Evolutionary conservation across 2,888 invertebrate genomes (phyloP).

Genomic region (Junonia oenone): DNA sequence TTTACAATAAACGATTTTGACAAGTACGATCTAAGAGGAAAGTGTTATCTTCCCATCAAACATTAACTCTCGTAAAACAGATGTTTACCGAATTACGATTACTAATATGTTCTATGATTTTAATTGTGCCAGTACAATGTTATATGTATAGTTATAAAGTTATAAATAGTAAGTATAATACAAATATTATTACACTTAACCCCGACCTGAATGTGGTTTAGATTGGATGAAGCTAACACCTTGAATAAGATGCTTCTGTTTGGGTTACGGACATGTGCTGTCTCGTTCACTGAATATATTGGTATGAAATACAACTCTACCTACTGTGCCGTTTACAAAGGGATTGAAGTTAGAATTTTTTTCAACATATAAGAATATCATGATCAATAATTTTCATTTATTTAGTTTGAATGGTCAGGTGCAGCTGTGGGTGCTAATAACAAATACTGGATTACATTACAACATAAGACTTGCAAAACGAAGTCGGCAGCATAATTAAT

Average conservation of each 20-base stretch:
- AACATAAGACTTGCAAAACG: slow-evolving; percentile 27
- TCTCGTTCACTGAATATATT: slow-evolving; percentile 3
- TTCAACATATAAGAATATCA: too few relatives aligned
- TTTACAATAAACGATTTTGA: too few relatives aligned
- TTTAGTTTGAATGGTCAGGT: slow-evolving; percentile 3
- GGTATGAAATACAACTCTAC: too few relatives aligned
- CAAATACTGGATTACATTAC: slow-evolving; percentile 22
- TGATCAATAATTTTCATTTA: slow-evolving; percentile 2
- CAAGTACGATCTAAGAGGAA: too few relatives aligned
- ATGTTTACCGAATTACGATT: too few relatives aligned
- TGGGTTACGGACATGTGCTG: slow-evolving; percentile 6
- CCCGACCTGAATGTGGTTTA: slow-evolving; percentile 29
- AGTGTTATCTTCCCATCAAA: too few relatives aligned
- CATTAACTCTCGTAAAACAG: too few relatives aligned
- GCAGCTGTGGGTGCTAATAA: slow-evolving; percentile 2
- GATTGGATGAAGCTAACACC: slow-evolving; percentile 28
- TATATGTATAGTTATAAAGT: slow-evolving; percentile 16
- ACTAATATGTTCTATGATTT: too few relatives aligned
- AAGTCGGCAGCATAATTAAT: slow-evolving; percentile 25
- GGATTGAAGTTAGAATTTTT: too few relatives aligned
- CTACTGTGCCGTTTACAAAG: too few relatives aligned
- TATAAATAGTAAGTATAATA: slow-evolving; percentile 14
- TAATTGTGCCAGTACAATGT: neutral
- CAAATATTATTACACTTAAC: slow-evolving; percentile 24
- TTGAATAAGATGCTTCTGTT: slow-evolving; percentile 26